Evolutionary conservation across 2,113 vertebrate species (phyloP).

Genomic region (Rattus norvegicus): DNA sequence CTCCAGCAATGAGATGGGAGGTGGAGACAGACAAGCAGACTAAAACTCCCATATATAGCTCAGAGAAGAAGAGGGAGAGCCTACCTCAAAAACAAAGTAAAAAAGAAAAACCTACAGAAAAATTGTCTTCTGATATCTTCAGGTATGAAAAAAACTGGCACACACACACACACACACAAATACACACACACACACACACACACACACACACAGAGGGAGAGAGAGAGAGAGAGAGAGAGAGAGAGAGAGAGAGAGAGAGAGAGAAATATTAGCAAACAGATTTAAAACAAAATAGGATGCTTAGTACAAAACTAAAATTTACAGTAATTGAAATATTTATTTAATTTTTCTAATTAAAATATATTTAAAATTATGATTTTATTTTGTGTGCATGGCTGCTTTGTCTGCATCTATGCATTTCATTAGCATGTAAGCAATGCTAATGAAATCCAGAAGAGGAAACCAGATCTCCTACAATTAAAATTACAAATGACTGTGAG

Average conservation of each 20-base stretch:
- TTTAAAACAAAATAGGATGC: neutral
- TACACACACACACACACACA: neutral
- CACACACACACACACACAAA: neutral
- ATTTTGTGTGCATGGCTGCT: neutral
- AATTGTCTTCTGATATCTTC: neutral
- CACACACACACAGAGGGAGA: neutral
- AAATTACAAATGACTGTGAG: neutral
- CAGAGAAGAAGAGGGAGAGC: neutral
- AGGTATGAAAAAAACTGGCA: too few species aligned
- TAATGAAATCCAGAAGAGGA: neutral
- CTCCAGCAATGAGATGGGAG: neutral
- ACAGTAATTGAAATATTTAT: neutral
- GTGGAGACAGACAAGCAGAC: neutral
- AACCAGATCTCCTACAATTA: neutral
- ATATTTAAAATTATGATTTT: neutral
- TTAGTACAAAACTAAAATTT: conserved; percentile 14
- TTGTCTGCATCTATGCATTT: neutral
- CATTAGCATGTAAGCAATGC: neutral
- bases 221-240: neutral
- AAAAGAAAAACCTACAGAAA: neutral
- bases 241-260: neutral
- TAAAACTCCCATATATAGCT: neutral
- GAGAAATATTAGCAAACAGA: neutral
- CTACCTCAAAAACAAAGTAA: neutral
- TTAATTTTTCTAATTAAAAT: neutral